phyloP scores from a whole-genome alignment of 2,797 vertebrate genomes.

The Lacerta agilis region DNA sequence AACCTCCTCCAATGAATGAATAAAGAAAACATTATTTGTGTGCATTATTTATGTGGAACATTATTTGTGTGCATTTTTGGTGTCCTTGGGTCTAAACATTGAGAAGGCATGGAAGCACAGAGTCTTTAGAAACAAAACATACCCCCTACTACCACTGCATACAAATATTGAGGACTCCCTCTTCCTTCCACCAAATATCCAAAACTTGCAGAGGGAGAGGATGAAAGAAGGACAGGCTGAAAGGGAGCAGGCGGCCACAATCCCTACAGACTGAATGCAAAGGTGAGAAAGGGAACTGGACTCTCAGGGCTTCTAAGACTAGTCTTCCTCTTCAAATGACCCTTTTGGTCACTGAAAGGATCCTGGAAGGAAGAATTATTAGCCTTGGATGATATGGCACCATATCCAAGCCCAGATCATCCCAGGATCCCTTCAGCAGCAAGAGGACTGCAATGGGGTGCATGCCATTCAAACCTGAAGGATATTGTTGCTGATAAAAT shows the following conservation, averaged over 20 bases:
- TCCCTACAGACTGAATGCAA: not conserved
- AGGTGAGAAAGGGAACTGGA: not conserved
- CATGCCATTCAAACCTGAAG: not conserved
- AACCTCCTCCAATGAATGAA: not conserved
- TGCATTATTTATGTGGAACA: not conserved
- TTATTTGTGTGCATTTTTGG: not conserved
- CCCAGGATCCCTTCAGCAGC: not conserved
- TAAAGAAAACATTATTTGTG: not conserved
- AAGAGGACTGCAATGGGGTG: not conserved
- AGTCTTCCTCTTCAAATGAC: not conserved
- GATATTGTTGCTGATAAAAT: not conserved
- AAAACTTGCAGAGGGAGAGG: not conserved
- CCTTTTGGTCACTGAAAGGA: not conserved
- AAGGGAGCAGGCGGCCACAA: not conserved
- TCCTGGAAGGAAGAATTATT: not conserved
- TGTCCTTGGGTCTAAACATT: not conserved
- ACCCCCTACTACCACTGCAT: not conserved
- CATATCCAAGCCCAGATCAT: no score
- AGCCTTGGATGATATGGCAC: not conserved
- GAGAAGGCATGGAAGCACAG: not conserved
- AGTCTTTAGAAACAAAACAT: not conserved
- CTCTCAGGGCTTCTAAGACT: not conserved
- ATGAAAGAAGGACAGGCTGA: not conserved
- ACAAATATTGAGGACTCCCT: not conserved
- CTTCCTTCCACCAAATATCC: not conserved